phyloP scores from a whole-genome alignment of 2,797 vertebrate species.

The Lagorchestes hirsutus region DNA sequence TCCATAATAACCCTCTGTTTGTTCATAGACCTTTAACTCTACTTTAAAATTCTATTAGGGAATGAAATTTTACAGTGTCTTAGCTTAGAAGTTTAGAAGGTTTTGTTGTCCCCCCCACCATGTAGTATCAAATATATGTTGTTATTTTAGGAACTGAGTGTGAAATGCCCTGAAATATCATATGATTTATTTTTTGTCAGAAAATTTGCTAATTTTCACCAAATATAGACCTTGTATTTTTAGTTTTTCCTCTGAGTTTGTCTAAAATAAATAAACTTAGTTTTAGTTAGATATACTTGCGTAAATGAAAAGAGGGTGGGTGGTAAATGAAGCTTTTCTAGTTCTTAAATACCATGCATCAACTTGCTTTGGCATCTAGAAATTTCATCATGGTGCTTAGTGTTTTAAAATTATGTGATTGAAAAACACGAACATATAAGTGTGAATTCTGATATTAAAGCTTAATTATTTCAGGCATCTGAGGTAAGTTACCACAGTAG shows the following conservation, averaged over 20 bases:
- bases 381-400: background rate
- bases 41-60: slow-evolving; percentile 48
- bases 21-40: slow-evolving; percentile 52
- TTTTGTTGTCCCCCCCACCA: slow-evolving; percentile 26
- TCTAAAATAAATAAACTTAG: slow-evolving; percentile 50
- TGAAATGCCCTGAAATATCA: background rate
- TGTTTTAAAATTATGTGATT: background rate
- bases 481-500: background rate
- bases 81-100: background rate
- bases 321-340: background rate
- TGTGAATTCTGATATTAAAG: background rate
- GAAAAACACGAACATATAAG: background rate
- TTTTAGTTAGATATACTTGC: slow-evolving; percentile 36
- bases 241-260: slow-evolving; percentile 47
- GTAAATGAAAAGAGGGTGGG: slow-evolving; percentile 40
- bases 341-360: background rate
- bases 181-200: slow-evolving; percentile 10
- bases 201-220: slow-evolving; percentile 13
- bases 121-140: slow-evolving; percentile 13
- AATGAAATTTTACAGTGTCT: slow-evolving; percentile 34
- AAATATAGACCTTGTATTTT: slow-evolving; percentile 34
- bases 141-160: background rate
- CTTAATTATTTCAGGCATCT: background rate
- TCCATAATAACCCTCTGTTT: slow-evolving; percentile 48
- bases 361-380: background rate